Base-by-base conservation (phyloP, 2,113 vertebrate species). In the Neodon shergylaensis region DNA sequence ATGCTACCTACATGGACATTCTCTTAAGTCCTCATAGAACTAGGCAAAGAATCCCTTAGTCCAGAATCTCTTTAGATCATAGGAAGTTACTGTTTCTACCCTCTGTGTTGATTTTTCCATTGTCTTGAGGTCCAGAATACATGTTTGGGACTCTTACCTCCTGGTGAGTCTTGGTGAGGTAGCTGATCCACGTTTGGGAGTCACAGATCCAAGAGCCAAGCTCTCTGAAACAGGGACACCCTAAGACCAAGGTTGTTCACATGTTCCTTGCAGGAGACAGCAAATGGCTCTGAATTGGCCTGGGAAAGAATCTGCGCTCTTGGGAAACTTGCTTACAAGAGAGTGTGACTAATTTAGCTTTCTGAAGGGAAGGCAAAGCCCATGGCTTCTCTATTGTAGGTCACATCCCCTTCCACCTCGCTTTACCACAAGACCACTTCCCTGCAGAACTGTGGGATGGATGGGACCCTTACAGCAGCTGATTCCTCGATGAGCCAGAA, bases 1-100 rank as follows among this genome's bases (percentile, higher is more conserved):
- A 3, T 22, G 4, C 0, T 4, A 39, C 74, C 74, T 39, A 0
- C 0, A 21, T 68, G 9, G 21, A 7, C 2, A 0, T 22, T 88
- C 24, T 74, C 42, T 16, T 28, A 3, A 24, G 66, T 42, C 44
- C 16, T 78, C 14, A 0, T 8, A 17, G 54, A 63, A 61, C 5
- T 24, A 8, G 81, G 33, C 12, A 3, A 79, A 13, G 42, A 47
- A 47, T n/a, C 58, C 58, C 24, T 31, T 33, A 8, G 11, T 26
- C 66, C 52, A 33, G 26, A 0, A 1, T 33, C 31, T 66, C 79
- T 21, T n/a, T 49, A 72, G 85, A 77, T 47, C 42, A 0, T 36
- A 39, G n/a, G 36, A 28, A 54, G 13, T 74, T 12, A 68, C 63
- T 42, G 63, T 87, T 58, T 7, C 9, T 7, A 54, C 19, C 72